Percentiles rank a stretch among this genome's conserved stretches.
Evolutionary conservation across 2,797 vertebrate genomes (phyloP).

Genomic region (Xyrichtys novacula): DNA sequence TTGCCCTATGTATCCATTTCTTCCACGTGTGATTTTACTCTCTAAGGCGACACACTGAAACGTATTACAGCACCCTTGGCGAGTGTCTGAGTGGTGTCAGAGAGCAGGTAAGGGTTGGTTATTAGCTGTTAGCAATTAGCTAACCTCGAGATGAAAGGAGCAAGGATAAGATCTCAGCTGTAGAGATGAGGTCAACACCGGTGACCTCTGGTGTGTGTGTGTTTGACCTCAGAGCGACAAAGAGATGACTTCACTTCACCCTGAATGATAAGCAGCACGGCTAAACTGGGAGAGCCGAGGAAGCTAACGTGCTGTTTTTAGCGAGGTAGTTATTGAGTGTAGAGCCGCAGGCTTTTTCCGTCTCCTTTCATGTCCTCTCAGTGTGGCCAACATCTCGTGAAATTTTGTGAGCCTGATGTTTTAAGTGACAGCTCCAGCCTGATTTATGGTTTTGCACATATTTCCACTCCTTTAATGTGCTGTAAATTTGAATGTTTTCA

Average conservation of each 20-base stretch:
- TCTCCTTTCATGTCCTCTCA: constrained; percentile 47
- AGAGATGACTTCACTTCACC: constrained; percentile 39
- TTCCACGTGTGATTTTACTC: constrained; percentile 32
- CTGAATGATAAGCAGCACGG: constrained; percentile 49
- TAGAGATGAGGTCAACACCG: constrained; percentile 52
- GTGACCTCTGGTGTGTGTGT: constrained; percentile 35
- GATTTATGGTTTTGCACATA: constrained; percentile 40
- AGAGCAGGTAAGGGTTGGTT: constrained; percentile 51
- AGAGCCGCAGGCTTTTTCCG: constrained; percentile 55
- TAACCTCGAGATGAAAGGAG: constrained; percentile 67
- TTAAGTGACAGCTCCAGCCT: constrained; percentile 31
- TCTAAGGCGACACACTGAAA: constrained; percentile 49
- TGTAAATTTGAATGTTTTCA: constrained; percentile 11
- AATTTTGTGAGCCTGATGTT: constrained; percentile 28
- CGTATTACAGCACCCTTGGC: constrained; percentile 59
- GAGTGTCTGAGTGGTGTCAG: constrained; percentile 58
- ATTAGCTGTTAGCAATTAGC: constrained; percentile 72
- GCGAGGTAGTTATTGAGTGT: constrained; percentile 37
- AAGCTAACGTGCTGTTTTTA: constrained; percentile 39
- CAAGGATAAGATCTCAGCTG: constrained; percentile 41
- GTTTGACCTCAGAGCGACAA: constrained; percentile 58
- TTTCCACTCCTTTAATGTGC: constrained; percentile 19
- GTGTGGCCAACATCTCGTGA: constrained; percentile 21
- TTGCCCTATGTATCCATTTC: constrained; percentile 45
- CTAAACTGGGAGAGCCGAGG: constrained; percentile 35